phyloP scores from a whole-genome alignment of 2,797 vertebrate species.

The Vultur gryphus region DNA sequence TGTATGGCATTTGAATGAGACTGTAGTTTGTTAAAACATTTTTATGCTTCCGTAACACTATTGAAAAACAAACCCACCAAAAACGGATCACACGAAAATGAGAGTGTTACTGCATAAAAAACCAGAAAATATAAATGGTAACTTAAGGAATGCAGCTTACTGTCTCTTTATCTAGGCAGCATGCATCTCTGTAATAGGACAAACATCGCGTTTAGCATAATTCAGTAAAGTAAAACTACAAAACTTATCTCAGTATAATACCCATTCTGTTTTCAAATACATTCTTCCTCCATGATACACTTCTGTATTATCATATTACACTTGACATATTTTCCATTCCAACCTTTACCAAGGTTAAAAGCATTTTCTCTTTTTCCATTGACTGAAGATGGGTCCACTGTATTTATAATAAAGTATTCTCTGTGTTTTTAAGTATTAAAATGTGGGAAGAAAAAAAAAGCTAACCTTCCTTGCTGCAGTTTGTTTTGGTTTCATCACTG shows the following conservation, averaged over 20 bases:
- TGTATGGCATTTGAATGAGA: rapidly evolving
- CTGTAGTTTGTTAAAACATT: neutral
- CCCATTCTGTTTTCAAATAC: neutral
- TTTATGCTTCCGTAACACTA: neutral
- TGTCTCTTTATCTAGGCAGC: neutral
- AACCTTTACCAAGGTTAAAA: neutral
- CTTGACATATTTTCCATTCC: neutral
- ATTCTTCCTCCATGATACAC: neutral
- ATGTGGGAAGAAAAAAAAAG: neutral
- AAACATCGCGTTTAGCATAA: neutral
- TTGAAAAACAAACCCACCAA: neutral
- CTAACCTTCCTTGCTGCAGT: slow-evolving; percentile 85
- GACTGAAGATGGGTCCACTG: neutral
- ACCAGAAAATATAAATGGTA: neutral
- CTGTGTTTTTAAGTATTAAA: neutral
- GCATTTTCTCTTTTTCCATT: neutral
- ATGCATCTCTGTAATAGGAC: neutral
- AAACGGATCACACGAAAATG: neutral
- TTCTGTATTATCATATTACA: neutral
- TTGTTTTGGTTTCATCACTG: slow-evolving; percentile 87
- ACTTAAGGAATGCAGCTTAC: neutral
- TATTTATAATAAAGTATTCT: neutral
- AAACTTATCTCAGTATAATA: neutral
- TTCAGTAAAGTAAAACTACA: neutral
- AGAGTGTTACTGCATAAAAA: neutral